Conservation (phyloP, 2,113 vertebrate species). For the Stigmatopora nigra region DNA sequence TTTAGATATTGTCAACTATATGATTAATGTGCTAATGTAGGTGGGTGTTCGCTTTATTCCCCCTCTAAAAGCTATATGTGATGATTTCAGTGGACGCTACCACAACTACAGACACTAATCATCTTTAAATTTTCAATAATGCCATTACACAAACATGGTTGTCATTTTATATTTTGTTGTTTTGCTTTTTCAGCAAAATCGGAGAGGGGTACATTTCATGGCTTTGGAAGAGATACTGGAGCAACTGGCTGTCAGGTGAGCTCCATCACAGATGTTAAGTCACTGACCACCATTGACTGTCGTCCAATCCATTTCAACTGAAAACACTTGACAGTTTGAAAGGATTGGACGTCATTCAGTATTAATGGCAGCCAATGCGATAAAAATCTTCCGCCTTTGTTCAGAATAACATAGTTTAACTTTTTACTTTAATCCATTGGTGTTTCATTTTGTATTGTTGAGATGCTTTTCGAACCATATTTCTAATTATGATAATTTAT, state of each 20-base stretch:
- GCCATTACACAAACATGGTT: neutral
- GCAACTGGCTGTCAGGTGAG: slow-evolving; percentile 88
- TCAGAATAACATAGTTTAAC: neutral
- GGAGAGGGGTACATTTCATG: slow-evolving; percentile 80
- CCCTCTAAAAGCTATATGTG: slow-evolving; percentile 44
- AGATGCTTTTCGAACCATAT: neutral
- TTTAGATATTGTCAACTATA: neutral
- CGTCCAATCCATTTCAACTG: no score
- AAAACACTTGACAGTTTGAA: no score
- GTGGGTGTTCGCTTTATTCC: slow-evolving; percentile 60
- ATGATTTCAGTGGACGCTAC: slow-evolving; percentile 42
- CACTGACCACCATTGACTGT: no score
- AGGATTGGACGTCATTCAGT: no score
- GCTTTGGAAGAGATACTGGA: slow-evolving; percentile 80
- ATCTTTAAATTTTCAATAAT: neutral
- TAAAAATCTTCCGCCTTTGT: neutral
- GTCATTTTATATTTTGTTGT: neutral
- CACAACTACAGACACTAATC: slow-evolving; percentile 38
- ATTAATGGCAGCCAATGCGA: no score
- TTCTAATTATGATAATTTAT: neutral
- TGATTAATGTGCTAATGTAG: slow-evolving; percentile 18
- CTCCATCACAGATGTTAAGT: slow-evolving; percentile 17
- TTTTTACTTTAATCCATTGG: neutral
- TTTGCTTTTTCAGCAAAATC: slow-evolving; percentile 76
- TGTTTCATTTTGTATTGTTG: neutral